Percentiles rank a stretch among this genome's conserved stretches.
These are phyloP conservation scores for Gibbula magus DNA, from an alignment of 2,888 invertebrate genomes.

Conservation along the genomic window DNA sequence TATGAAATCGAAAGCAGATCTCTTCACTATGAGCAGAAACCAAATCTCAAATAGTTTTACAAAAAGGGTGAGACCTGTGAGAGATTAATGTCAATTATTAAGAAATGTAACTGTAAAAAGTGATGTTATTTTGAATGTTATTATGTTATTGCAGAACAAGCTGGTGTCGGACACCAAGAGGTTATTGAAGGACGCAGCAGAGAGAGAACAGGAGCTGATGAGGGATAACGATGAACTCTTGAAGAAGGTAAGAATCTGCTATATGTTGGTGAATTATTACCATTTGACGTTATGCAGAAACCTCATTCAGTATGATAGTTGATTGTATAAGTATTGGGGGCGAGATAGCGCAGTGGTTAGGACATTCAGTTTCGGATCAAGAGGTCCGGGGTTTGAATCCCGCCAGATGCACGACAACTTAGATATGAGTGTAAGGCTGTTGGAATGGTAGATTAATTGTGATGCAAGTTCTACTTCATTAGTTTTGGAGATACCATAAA, in stretches of 20 bases:
- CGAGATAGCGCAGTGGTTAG: too few species aligned
- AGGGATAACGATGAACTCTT: conserved; percentile 65
- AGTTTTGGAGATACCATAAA: too few species aligned
- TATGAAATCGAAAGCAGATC: too few species aligned
- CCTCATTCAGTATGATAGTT: background rate
- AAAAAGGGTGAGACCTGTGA: background rate
- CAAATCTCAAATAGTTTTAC: background rate
- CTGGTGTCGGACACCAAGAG: conserved; percentile 56
- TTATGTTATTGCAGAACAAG: conserved; percentile 54
- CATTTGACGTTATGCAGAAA: background rate
- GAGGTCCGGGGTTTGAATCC: too few species aligned
- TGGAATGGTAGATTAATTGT: too few species aligned
- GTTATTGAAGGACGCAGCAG: conserved; percentile 68
- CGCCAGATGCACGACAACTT: too few species aligned
- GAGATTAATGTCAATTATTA: background rate
- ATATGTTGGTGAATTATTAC: too few species aligned
- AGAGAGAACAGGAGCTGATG: conserved; percentile 68
- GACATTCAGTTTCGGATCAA: too few species aligned
- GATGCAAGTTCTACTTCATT: too few species aligned
- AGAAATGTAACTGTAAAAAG: too few species aligned
- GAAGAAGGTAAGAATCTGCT: conserved; percentile 62
- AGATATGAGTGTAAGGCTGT: background rate
- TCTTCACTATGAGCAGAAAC: too few species aligned
- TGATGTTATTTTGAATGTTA: background rate
- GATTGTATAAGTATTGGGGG: too few species aligned